These are phyloP conservation scores for Prionailurus viverrinus DNA, from an alignment of 2,113 vertebrate genomes.

Conservation along the genomic window DNA sequence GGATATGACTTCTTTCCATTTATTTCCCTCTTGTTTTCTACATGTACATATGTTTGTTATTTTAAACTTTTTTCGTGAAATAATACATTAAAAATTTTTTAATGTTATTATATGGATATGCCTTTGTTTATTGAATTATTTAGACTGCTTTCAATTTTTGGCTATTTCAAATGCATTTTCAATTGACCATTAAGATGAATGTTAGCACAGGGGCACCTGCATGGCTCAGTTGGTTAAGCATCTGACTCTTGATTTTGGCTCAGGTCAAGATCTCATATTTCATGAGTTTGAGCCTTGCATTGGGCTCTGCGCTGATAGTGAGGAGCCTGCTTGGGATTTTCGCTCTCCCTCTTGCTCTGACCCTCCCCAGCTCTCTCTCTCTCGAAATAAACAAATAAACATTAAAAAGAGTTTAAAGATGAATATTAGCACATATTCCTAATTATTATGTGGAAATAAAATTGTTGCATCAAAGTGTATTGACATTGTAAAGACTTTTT, in stretches of 20 bases:
- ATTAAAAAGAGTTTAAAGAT: background rate
- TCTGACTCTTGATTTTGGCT: too few species aligned
- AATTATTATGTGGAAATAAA: background rate
- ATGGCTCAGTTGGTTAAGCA: too few species aligned
- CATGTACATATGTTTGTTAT: background rate
- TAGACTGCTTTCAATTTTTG: background rate
- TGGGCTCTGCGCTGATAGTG: too few species aligned
- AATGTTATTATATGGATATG: background rate
- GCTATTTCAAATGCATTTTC: constrained; percentile 32
- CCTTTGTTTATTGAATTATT: background rate
- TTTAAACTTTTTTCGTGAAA: background rate
- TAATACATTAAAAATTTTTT: background rate
- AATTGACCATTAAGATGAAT: background rate
- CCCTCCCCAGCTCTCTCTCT: too few species aligned
- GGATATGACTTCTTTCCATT: background rate
- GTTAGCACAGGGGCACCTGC: background rate
- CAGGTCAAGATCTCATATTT: too few species aligned
- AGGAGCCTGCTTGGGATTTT: too few species aligned
- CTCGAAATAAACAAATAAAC: too few species aligned
- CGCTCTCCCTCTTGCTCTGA: too few species aligned
- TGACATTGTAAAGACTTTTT: background rate
- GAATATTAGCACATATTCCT: background rate
- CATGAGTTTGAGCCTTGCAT: too few species aligned
- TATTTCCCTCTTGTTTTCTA: background rate
- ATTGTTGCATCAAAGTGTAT: background rate